These are phyloP conservation scores for Meandrina meandrites DNA, from an alignment of 92 coral and sea anemone species.

Conservation along the genomic window DNA sequence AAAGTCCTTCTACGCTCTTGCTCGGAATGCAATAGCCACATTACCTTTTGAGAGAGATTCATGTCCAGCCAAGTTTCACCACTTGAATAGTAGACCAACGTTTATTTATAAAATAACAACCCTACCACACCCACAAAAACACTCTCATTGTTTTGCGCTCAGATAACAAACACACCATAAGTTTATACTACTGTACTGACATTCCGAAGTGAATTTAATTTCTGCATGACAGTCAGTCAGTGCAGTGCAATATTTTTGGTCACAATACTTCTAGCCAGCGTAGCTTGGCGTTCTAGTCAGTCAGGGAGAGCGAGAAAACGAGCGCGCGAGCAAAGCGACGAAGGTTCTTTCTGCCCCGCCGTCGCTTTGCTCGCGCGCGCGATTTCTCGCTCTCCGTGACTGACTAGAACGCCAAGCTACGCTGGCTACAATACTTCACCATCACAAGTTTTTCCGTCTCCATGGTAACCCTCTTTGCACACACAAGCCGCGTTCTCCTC, in stretches of 20 bases:
- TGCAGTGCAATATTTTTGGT: background rate
- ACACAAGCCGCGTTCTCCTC: slow-evolving; percentile 7
- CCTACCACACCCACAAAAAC: background rate
- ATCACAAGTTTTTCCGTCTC: slow-evolving; percentile 41
- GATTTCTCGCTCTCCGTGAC: no score
- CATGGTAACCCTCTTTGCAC: slow-evolving; percentile 42
- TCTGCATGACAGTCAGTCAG: background rate
- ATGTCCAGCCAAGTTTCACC: background rate
- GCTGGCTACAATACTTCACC: slow-evolving; percentile 20
- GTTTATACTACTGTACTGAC: background rate
- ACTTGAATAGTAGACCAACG: background rate
- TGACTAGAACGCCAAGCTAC: no score
- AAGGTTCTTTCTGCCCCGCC: no score
- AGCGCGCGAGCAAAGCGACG: no score
- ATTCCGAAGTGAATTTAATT: no score
- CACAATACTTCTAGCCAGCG: background rate
- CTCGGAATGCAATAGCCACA: no score
- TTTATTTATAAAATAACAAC: background rate
- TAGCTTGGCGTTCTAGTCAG: no score
- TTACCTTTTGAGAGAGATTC: no score
- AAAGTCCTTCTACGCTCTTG: no score
- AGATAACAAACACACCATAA: background rate
- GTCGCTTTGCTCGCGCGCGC: no score
- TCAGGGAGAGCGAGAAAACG: no score
- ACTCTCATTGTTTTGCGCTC: background rate